A percentile compares a stretch with the other conserved stretches of the same genome.
These are phyloP conservation scores for Synanthedon andrenaeformis DNA, from an alignment of 2,888 invertebrate species.

Conservation along the genomic window DNA sequence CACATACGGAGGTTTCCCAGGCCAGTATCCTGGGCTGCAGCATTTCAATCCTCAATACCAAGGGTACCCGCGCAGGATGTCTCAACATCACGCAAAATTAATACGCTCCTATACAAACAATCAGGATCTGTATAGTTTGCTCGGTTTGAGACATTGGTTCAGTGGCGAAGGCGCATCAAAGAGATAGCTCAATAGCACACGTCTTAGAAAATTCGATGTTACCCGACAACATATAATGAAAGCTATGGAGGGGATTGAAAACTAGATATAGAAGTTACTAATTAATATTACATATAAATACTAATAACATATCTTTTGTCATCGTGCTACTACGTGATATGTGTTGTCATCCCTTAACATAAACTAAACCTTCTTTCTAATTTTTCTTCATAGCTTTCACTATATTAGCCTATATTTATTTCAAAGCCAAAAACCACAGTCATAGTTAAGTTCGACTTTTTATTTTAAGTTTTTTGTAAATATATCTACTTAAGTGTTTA, in stretches of 20 bases:
- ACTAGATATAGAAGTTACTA: conserved; percentile 1
- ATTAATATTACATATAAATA: background rate
- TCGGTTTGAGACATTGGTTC: conserved; percentile 62
- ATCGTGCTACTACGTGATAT: background rate
- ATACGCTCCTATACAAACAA: conserved; percentile 34
- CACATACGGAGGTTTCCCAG: conserved; percentile 19
- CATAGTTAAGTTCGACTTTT: conserved; percentile 56
- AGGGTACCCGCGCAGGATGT: conserved; percentile 36
- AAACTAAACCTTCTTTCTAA: background rate
- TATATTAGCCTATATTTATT: conserved; percentile 65
- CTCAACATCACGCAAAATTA: conserved; percentile 34
- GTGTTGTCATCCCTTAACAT: background rate
- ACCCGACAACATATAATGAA: conserved; percentile 67
- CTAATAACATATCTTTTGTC: background rate
- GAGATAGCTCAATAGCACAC: conserved; percentile 46
- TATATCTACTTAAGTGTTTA: conserved; percentile 57
- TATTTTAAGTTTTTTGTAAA: conserved; percentile 61
- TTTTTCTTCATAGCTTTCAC: conserved; percentile 56
- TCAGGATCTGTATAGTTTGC: conserved; percentile 56
- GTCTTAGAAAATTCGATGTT: conserved; percentile 59
- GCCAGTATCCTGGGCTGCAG: conserved; percentile 26
- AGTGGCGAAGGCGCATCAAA: conserved; percentile 58
- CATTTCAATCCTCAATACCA: conserved; percentile 36
- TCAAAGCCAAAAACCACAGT: conserved; percentile 70
- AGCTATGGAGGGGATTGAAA: conserved; percentile 45